phyloP scores from a whole-genome alignment of 2,113 vertebrate species.

The Limnothrissa miodon region DNA sequence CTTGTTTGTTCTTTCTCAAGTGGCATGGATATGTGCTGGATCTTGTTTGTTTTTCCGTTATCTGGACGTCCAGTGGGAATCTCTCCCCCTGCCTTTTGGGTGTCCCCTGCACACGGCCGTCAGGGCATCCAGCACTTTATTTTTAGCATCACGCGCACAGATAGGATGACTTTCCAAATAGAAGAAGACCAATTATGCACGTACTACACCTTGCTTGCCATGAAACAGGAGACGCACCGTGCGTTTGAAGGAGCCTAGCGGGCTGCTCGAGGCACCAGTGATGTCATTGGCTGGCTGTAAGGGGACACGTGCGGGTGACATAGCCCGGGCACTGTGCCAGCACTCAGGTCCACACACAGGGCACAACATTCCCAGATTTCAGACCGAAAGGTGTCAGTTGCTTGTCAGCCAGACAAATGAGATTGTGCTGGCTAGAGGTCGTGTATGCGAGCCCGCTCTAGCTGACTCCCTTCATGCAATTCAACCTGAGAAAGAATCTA shows the following conservation, averaged over 20 bases:
- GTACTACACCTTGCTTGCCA: constrained; percentile 52
- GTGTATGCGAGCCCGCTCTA: background rate
- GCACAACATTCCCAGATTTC: constrained; percentile 11
- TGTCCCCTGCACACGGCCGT: constrained; percentile 41
- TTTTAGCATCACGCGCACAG: constrained; percentile 56
- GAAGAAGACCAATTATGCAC: constrained; percentile 51
- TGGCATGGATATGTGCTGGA: constrained; percentile 14
- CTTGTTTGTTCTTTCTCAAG: constrained; percentile 16
- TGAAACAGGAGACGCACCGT: constrained; percentile 55
- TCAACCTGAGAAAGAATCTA: too few relatives aligned
- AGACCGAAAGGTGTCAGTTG: background rate
- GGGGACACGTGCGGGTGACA: constrained; percentile 46
- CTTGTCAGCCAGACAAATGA: background rate
- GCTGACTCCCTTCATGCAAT: background rate
- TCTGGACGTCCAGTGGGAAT: constrained; percentile 45
- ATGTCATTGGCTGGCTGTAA: constrained; percentile 52
- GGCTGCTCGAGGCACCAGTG: constrained; percentile 26
- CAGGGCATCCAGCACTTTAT: constrained; percentile 46
- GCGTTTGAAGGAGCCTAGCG: constrained; percentile 23
- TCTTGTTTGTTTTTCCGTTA: constrained; percentile 53
- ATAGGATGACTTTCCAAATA: constrained; percentile 56
- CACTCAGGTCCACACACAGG: background rate
- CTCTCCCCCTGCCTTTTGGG: constrained; percentile 22
- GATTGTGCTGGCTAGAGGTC: background rate
- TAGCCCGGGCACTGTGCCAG: constrained; percentile 48